These are phyloP conservation scores for Oophaga sylvatica DNA, from an alignment of 2,797 vertebrate genomes.

Conservation along the genomic window DNA sequence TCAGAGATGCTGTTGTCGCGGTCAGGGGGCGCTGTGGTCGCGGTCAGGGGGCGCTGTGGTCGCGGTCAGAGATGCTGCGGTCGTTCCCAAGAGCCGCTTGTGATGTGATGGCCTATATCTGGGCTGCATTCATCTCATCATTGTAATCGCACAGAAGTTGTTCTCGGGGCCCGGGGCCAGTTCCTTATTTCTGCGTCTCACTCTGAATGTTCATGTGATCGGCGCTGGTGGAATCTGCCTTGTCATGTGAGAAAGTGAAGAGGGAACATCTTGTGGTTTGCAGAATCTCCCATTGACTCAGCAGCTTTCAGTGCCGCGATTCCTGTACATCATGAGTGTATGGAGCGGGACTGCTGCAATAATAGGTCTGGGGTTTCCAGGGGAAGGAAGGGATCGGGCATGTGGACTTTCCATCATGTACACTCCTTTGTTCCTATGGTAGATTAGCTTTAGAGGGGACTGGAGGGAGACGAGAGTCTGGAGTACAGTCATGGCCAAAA, in stretches of 20 bases:
- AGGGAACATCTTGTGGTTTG: constrained; percentile 33
- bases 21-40: background rate
- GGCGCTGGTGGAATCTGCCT: constrained; percentile 15
- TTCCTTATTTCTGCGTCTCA: constrained; percentile 14
- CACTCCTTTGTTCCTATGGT: too few species aligned
- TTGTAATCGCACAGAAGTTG: background rate
- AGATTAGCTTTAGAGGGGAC: too few species aligned
- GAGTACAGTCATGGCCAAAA: too few species aligned
- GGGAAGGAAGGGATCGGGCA: too few species aligned
- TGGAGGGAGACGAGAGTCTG: too few species aligned
- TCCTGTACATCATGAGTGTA: background rate
- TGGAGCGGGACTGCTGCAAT: too few species aligned
- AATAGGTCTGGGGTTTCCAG: too few species aligned
- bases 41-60: too few species aligned
- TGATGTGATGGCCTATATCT: background rate
- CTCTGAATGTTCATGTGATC: background rate
- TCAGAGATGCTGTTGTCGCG: too few species aligned
- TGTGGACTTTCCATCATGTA: too few species aligned
- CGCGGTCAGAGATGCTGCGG: background rate
- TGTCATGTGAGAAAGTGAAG: constrained; percentile 44
- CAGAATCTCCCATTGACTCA: constrained; percentile 38
- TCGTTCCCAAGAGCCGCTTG: background rate
- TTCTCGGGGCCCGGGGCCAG: background rate
- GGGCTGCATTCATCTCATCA: background rate
- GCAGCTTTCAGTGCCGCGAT: constrained; percentile 6